Percentiles rank a stretch among this genome's conserved stretches.
phyloP scores from a whole-genome alignment of 2,888 invertebrate genomes.

The Eupeodes latifasciatus region DNA sequence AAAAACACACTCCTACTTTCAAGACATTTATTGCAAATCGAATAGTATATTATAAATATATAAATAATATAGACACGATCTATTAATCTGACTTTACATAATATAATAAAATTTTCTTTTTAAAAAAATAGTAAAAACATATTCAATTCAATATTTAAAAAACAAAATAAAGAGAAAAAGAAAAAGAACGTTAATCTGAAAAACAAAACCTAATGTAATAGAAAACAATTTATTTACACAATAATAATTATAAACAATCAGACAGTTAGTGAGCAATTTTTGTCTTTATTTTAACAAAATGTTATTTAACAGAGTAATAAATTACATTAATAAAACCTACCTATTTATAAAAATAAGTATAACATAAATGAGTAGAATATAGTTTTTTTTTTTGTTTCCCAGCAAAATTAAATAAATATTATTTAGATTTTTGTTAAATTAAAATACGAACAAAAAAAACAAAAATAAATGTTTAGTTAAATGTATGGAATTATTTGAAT shows the following conservation, averaged over 20 bases:
- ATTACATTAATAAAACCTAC: conserved; percentile 24
- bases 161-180: conserved; percentile 15
- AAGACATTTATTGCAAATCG: conserved; percentile 57
- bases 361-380: conserved; percentile 5
- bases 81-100: conserved; percentile 50
- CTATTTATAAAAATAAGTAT: conserved; percentile 13
- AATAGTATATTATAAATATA: conserved; percentile 30
- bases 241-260: conserved; percentile 73
- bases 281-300: conserved; percentile 33
- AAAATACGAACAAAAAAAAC: not conserved
- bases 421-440: conserved; percentile 19
- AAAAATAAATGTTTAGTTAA: conserved; percentile 36
- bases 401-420: not conserved
- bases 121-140: conserved; percentile 34
- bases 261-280: conserved; percentile 60
- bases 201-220: conserved; percentile 58
- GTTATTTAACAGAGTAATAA: conserved; percentile 37
- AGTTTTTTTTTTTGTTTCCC: not conserved
- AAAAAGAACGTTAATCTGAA: conserved; percentile 73
- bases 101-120: conserved; percentile 24
- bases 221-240: conserved; percentile 54
- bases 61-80: conserved; percentile 47
- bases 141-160: conserved; percentile 15
- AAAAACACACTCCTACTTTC: conserved; percentile 60
- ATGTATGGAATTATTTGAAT: conserved; percentile 52